Percentiles rank a stretch among this genome's conserved stretches.
Conservation (phyloP, 2,797 vertebrate species). For the Champsocephalus esox region DNA sequence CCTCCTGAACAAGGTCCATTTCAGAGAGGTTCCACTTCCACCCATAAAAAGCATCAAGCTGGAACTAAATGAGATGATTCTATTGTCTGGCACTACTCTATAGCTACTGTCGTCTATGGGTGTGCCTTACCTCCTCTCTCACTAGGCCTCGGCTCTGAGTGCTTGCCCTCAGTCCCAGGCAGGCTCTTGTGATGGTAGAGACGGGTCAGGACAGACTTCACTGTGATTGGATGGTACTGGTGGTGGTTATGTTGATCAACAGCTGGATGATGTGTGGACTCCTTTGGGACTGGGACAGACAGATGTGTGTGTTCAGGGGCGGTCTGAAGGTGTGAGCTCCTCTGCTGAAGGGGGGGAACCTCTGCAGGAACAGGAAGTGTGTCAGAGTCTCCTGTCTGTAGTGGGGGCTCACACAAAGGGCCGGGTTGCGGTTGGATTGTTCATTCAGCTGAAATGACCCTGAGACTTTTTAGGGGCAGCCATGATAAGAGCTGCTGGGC, state of each 20-base stretch:
- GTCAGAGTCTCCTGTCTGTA: slow-evolving; percentile 56
- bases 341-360: slow-evolving; percentile 47
- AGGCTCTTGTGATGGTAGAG: slow-evolving; percentile 28
- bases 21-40: slow-evolving; percentile 30
- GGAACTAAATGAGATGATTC: slow-evolving; percentile 46
- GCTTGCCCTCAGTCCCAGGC: slow-evolving; percentile 37
- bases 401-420: slow-evolving; percentile 45
- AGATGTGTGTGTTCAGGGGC: slow-evolving; percentile 42
- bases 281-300: slow-evolving; percentile 36
- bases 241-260: slow-evolving; percentile 39
- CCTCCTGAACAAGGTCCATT: slow-evolving; percentile 43
- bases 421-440: neutral
- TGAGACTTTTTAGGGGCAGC: no score
- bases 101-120: slow-evolving; percentile 50
- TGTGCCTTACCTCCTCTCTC: slow-evolving; percentile 67
- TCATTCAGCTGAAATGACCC: no score
- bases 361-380: slow-evolving; percentile 58
- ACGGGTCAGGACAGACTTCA: slow-evolving; percentile 24
- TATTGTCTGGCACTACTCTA: slow-evolving; percentile 35
- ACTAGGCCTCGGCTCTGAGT: slow-evolving; percentile 38
- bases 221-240: slow-evolving; percentile 24
- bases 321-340: slow-evolving; percentile 43
- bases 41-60: neutral
- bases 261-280: slow-evolving; percentile 40
- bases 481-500: no score